phyloP scores from a whole-genome alignment of 1,140 invertebrate species.

The Periplaneta americana region DNA sequence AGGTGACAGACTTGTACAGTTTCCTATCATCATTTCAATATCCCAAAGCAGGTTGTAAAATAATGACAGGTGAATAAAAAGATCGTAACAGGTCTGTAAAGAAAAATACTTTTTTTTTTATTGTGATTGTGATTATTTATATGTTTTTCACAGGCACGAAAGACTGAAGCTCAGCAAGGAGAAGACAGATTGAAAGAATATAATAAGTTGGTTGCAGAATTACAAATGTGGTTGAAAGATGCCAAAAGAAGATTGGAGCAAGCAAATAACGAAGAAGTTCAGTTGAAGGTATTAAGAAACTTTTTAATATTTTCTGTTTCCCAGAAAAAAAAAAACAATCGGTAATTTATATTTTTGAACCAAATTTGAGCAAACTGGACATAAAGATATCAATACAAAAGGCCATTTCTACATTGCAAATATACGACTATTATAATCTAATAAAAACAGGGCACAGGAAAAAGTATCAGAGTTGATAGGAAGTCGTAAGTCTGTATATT shows the following conservation, averaged over 20 bases:
- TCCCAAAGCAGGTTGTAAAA: too few species aligned
- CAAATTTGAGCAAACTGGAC: too few species aligned
- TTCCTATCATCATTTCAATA: not conserved
- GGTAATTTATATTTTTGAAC: too few species aligned
- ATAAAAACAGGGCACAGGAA: not conserved
- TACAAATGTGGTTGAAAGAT: constrained; percentile 46
- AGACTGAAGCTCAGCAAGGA: constrained; percentile 46
- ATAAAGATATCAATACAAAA: too few species aligned
- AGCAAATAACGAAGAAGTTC: constrained; percentile 48
- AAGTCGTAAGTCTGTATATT: too few species aligned
- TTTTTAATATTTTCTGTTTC: too few species aligned
- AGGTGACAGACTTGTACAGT: not conserved
- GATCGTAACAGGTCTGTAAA: too few species aligned
- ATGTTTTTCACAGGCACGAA: constrained; percentile 23
- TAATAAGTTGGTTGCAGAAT: constrained; percentile 37
- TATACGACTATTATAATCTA: not conserved
- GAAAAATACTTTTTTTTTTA: too few species aligned
- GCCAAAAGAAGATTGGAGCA: constrained; percentile 44
- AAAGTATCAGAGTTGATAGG: not conserved
- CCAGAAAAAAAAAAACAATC: too few species aligned
- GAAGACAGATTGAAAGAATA: constrained; percentile 49
- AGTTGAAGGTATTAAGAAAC: constrained; percentile 28
- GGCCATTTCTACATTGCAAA: too few species aligned
- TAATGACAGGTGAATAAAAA: too few species aligned
- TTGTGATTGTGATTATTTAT: not conserved